Evolutionary conservation across 2,797 vertebrate species (phyloP).

Genomic region (Naso thynnoides): DNA sequence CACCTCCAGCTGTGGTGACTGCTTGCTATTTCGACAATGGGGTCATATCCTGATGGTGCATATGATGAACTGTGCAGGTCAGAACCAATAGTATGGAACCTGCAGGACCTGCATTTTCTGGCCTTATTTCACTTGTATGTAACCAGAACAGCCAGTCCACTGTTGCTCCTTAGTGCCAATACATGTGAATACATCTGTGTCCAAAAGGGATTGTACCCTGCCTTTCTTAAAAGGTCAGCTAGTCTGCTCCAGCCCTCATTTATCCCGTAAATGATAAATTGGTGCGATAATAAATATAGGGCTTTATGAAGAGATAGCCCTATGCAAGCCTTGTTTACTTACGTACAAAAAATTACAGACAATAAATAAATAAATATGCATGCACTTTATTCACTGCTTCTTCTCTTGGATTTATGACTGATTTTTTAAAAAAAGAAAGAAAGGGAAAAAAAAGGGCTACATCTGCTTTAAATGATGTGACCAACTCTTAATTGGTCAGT

Average conservation of each 20-base stretch:
- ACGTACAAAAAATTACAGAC: neutral
- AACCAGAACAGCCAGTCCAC: conserved; percentile 10
- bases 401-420: neutral
- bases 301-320: neutral
- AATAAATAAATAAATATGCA: neutral
- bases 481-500: neutral
- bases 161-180: neutral
- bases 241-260: neutral
- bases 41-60: neutral
- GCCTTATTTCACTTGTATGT: conserved; percentile 20
- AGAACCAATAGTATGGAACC: neutral
- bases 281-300: neutral
- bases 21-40: conserved; percentile 10
- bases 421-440: too few species aligned
- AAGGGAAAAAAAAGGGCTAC: too few species aligned
- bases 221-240: neutral
- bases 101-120: conserved; percentile 12
- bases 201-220: too few species aligned
- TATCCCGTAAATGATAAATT: neutral
- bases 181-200: neutral
- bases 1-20: conserved; percentile 11
- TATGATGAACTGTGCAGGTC: conserved; percentile 16
- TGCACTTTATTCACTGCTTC: neutral
- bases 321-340: neutral
- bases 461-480: neutral